Conservation (phyloP, 1,140 invertebrate species). For the Chlorops oryzae region DNA sequence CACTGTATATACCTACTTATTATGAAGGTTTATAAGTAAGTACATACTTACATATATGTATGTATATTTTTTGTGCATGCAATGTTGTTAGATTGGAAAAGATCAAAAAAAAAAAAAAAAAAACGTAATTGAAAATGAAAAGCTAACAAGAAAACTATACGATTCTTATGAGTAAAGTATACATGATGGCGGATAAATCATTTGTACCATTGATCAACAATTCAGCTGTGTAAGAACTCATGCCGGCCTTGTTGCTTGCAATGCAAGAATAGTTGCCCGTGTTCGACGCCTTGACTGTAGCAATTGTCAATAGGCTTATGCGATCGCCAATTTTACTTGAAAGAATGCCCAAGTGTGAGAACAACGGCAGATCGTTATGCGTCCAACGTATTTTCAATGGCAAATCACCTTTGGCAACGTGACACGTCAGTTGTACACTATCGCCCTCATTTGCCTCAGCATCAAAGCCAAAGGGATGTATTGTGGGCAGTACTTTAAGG, state of each 20-base stretch:
- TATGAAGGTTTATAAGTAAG: too few species aligned
- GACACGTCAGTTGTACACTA: conserved; percentile 61
- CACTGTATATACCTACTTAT: too few species aligned
- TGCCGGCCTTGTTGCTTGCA: conserved; percentile 57
- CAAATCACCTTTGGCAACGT: conserved; percentile 63
- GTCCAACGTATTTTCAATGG: conserved; percentile 60
- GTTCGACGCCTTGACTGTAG: conserved; percentile 54
- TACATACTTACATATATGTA: too few species aligned
- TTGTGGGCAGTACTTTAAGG: conserved; percentile 57
- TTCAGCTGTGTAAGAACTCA: conserved; percentile 50
- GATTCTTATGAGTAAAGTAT: neutral
- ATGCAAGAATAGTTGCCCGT: conserved; percentile 61
- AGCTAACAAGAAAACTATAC: conserved; percentile 5
- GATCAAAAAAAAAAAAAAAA: too few species aligned
- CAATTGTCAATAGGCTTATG: conserved; percentile 16
- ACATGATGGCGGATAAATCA: too few species aligned
- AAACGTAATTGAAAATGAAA: too few species aligned
- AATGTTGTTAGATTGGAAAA: too few species aligned
- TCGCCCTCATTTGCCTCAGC: conserved; percentile 59
- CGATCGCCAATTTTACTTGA: conserved; percentile 27
- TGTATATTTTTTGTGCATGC: too few species aligned
- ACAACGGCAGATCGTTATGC: conserved; percentile 50
- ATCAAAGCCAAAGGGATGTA: conserved; percentile 61
- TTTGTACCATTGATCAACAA: conserved; percentile 54
- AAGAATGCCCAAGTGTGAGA: conserved; percentile 40